Base-by-base conservation (phyloP, 2,888 invertebrate species). In the Lasioglossum pauxillum region DNA sequence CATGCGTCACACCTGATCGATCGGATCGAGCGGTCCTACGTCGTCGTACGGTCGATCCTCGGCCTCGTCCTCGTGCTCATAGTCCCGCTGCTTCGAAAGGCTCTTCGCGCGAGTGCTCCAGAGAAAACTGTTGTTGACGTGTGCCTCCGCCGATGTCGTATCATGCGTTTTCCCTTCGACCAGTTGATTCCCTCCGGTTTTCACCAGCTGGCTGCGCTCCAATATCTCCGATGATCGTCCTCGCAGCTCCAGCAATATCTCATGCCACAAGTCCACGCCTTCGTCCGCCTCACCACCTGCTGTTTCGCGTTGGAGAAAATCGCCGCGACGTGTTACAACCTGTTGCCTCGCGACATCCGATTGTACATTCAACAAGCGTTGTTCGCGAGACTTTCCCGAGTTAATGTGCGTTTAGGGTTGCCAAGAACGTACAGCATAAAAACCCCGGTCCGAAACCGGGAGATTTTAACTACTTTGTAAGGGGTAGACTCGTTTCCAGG, bases 91-190 rank as follows among this genome's bases (percentile, higher is more conserved):
- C 41, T 81, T 78, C 16, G 75, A 60, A 38, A 78, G 72, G 73
- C 10, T 79, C 57, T 83, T 86, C 14, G 64, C 57, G 4, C 75
- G 84, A 71, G 27, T 82, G 80, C 91, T 90, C 94, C 94, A 94
- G 46, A 94, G 90, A 84, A 94, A 94, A 86, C 94, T 94, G 49
- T 86, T 78, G 71, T 94, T 94, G 31, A 77, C 38, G 14, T 74
- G 74, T 46, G 75, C 78, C 49, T 78, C 81, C 41, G 80, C 73
- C n/a, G 87, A 74, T 77, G 46, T 46, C 46, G 46, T 16, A 1
- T 91, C 90, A 81, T 89, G 88, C 75, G 85, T 89, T 86, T 89
- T 85, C 87, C 78, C 79, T 80, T 78, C 72, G 84, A 23, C 2
- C 19, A 85, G 72, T 87, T 38, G 38, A 88, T 79, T 80, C 88